Base-by-base conservation (phyloP, 2,797 vertebrate genomes). In the Hemitrygon akajei region DNA sequence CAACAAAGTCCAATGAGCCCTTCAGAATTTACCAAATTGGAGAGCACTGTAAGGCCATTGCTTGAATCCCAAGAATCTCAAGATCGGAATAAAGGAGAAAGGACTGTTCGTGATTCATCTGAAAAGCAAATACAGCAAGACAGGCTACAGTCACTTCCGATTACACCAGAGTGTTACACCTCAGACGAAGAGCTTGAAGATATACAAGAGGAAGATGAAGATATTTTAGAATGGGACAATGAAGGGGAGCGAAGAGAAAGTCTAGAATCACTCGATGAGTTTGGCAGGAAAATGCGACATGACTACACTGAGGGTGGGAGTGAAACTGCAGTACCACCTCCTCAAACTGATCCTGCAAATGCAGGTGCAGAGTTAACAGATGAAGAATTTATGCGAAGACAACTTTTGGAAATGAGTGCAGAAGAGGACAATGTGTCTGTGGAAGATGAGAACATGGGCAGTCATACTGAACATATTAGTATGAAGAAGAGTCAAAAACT, bases 221-320 rank as follows among this genome's bases (percentile, higher is more conserved):
- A 97, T 93, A 97, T 97, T 0, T 94, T 96, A 34, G 97, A 98
- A 94, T 98, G 98, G 98, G 97, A 98, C 7, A 96, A 94, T 94
- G 96, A 95, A 93, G 95, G 95, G 84, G 97, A 97, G 7, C 96
- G 96, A 81, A 95, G 95, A 89, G 97, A 98, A 94, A 95, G 97
- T 0, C 95, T 97, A 0, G 98, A 99, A 95, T 99, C 98, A 94
- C 98, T 98, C 0, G 99, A 99, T 30, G 99, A 99, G 94, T 98
- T 99, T 0, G 98, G 98, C 95, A 99, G 98, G 96, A 99, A 98
- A 95, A 97, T 99, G 94, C 97, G 98, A 73, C 99, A 99, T 1
- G 98, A 99, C 97, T 99, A 98, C 0, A 98, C 99, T 94, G 98
- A 99, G 94, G 99, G 99, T 95, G 99, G 99, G 95, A 99, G 98